These are phyloP conservation scores for Eupithecia inturbata DNA, from an alignment of 2,888 invertebrate species.

Conservation along the genomic window DNA sequence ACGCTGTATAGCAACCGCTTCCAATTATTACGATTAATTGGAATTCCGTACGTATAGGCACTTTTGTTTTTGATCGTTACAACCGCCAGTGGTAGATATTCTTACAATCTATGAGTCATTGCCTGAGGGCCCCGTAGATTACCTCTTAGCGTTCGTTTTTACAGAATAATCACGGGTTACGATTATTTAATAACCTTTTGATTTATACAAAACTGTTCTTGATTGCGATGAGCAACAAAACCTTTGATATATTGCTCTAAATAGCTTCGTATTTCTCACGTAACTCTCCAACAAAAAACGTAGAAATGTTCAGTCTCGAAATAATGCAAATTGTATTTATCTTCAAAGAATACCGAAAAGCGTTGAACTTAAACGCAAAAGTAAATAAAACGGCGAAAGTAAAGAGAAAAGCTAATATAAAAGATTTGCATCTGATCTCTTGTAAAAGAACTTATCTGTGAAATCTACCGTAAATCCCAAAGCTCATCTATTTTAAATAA, in stretches of 20 bases:
- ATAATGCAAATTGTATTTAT: slow-evolving; percentile 28
- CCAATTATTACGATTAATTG: slow-evolving; percentile 73
- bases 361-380: slow-evolving; percentile 21
- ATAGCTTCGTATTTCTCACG: slow-evolving; percentile 39
- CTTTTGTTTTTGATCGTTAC: slow-evolving; percentile 63
- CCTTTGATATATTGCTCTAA: slow-evolving; percentile 42
- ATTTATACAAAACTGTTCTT: slow-evolving; percentile 59
- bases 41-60: slow-evolving; percentile 54
- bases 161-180: slow-evolving; percentile 55
- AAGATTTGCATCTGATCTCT: slow-evolving; percentile 36
- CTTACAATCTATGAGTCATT: slow-evolving; percentile 52
- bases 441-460: slow-evolving; percentile 28
- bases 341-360: slow-evolving; percentile 26
- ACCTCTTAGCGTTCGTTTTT: slow-evolving; percentile 55
- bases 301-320: slow-evolving; percentile 15
- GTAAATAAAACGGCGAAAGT: slow-evolving; percentile 28
- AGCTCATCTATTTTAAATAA: slow-evolving; percentile 18
- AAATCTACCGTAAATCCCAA: slow-evolving; percentile 24
- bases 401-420: slow-evolving; percentile 26
- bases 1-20: slow-evolving; percentile 51
- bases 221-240: slow-evolving; percentile 52
- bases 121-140: slow-evolving; percentile 52
- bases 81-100: slow-evolving; percentile 48
- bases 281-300: slow-evolving; percentile 33
- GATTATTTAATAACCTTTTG: slow-evolving; percentile 52